Evolutionary conservation across 1,140 invertebrate species (phyloP).

Genomic region (Tribolium madens): DNA sequence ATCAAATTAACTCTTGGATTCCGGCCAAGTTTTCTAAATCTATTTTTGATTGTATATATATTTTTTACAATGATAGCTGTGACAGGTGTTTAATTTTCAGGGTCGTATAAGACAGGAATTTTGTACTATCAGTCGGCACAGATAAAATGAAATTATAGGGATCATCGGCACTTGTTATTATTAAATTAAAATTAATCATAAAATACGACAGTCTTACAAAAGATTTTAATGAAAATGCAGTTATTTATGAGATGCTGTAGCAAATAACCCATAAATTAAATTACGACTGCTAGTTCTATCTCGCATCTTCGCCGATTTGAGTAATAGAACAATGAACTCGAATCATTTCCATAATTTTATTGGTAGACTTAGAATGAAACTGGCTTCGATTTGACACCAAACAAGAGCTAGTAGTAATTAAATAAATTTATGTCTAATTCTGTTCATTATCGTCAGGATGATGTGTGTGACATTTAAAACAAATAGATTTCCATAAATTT

Average conservation of each 20-base stretch:
- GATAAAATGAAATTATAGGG: not conserved
- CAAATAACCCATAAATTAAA: constrained; percentile 30
- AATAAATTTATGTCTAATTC: no score
- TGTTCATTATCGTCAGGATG: not conserved
- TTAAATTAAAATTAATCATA: not conserved
- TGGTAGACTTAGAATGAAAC: not conserved
- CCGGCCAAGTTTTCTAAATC: not conserved
- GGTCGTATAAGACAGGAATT: not conserved
- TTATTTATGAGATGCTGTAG: constrained; percentile 3
- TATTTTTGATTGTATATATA: not conserved
- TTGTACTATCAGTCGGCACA: not conserved
- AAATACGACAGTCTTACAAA: not conserved
- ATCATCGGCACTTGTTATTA: not conserved
- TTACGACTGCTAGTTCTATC: constrained; percentile 7
- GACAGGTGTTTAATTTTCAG: not conserved
- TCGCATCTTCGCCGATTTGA: constrained; percentile 7
- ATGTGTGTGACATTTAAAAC: constrained; percentile 5
- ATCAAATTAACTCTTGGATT: not conserved
- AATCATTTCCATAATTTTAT: constrained; percentile 32
- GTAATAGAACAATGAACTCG: constrained; percentile 10
- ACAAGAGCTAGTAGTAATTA: not conserved
- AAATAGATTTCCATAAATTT: constrained; percentile 34
- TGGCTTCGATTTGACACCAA: not conserved
- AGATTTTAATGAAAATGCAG: constrained; percentile 14
- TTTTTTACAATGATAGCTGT: not conserved